phyloP scores from a whole-genome alignment of 2,888 invertebrate species.

The Erynnis tages region DNA sequence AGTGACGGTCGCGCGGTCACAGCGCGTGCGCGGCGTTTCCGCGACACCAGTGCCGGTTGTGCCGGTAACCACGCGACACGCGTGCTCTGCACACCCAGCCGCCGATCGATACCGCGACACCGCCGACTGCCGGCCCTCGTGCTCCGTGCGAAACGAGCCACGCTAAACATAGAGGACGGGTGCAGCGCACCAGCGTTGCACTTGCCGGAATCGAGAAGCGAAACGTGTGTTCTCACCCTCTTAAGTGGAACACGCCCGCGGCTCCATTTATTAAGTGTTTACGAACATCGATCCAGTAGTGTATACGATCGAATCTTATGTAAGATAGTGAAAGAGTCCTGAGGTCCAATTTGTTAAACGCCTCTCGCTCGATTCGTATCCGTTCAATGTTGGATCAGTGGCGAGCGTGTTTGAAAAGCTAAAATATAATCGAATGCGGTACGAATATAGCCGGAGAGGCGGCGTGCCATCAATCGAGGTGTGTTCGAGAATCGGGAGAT shows the following conservation, averaged over 20 bases:
- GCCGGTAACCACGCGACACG: slow-evolving; percentile 76
- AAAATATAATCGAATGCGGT: slow-evolving; percentile 29
- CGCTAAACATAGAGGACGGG: slow-evolving; percentile 60
- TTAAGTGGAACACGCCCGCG: slow-evolving; percentile 14
- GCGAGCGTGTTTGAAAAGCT: slow-evolving; percentile 29
- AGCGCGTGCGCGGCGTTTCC: slow-evolving; percentile 64
- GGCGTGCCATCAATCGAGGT: slow-evolving; percentile 59
- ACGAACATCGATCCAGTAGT: slow-evolving; percentile 31
- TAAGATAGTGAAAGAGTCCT: slow-evolving; percentile 40
- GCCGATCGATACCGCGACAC: slow-evolving; percentile 39
- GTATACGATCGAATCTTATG: slow-evolving; percentile 36
- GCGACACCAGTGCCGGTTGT: slow-evolving; percentile 70
- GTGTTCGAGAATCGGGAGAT: slow-evolving; percentile 52
- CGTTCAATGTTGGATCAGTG: slow-evolving; percentile 17
- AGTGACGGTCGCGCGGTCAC: slow-evolving; percentile 36
- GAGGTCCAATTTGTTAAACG: slow-evolving; percentile 19
- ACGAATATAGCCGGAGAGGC: slow-evolving; percentile 38
- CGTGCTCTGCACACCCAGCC: slow-evolving; percentile 48
- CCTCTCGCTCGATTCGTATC: slow-evolving; percentile 3
- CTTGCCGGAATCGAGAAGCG: slow-evolving; percentile 45
- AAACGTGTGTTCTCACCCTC: slow-evolving; percentile 33
- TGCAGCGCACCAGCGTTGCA: slow-evolving; percentile 72
- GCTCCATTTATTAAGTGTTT: slow-evolving; percentile 12
- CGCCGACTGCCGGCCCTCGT: slow-evolving; percentile 39
- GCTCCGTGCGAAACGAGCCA: slow-evolving; percentile 47